phyloP scores from a whole-genome alignment of 2,797 vertebrate genomes.

The Australoheros facetus region DNA sequence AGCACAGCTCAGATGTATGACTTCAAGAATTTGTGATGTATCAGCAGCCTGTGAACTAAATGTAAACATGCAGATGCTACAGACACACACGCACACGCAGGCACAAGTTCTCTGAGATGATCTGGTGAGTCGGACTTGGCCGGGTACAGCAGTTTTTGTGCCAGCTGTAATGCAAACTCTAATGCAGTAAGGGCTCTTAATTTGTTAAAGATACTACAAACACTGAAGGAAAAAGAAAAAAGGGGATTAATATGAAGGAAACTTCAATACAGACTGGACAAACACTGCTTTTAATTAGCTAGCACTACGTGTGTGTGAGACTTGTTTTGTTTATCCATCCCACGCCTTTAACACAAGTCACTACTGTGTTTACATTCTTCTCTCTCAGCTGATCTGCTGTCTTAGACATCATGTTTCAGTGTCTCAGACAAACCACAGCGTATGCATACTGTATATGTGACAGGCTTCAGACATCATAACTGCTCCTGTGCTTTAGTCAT shows the following conservation, averaged over 20 bases:
- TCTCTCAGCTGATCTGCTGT: neutral
- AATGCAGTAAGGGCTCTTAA: conserved; percentile 32
- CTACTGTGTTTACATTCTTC: neutral
- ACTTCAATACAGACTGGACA: neutral
- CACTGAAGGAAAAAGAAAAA: conserved; percentile 3
- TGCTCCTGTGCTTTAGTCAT: neutral
- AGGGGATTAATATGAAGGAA: neutral
- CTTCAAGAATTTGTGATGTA: conserved; percentile 18
- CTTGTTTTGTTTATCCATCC: neutral
- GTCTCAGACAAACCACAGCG: neutral
- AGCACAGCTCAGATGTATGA: conserved; percentile 30
- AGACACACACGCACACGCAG: neutral
- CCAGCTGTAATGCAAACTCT: conserved; percentile 36
- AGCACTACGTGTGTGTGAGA: neutral
- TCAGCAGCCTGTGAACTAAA: conserved; percentile 51
- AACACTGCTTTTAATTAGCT: neutral
- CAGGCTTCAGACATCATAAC: neutral
- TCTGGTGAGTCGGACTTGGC: conserved; percentile 43
- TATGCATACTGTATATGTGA: neutral
- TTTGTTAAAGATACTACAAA: conserved; percentile 31
- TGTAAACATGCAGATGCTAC: conserved; percentile 31
- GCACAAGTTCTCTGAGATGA: conserved; percentile 21
- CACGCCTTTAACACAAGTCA: neutral
- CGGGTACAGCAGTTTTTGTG: conserved; percentile 2
- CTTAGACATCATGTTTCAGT: neutral